Percentiles rank a stretch among this genome's conserved stretches.
Evolutionary conservation across 2,113 vertebrate species (phyloP).

Genomic region (Cynoglossus semilaevis): DNA sequence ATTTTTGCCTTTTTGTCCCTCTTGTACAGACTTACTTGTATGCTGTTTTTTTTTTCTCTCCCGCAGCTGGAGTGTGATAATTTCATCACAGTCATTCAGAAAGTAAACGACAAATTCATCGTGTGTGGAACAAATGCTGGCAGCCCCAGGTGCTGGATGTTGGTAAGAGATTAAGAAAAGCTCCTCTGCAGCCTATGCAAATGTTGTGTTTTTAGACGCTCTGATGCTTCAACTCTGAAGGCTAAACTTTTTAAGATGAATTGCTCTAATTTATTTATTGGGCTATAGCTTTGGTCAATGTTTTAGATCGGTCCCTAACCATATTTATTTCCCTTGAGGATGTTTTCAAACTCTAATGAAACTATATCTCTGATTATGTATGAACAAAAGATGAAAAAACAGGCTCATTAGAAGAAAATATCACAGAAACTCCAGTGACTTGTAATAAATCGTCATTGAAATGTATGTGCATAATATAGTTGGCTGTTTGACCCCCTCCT

Average conservation of each 20-base stretch:
- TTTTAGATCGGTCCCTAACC: neutral
- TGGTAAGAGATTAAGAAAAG: slow-evolving; percentile 70
- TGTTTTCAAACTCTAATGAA: slow-evolving; percentile 14
- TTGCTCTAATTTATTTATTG: slow-evolving; percentile 21
- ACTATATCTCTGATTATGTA: neutral
- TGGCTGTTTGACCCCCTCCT: neutral
- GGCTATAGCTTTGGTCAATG: slow-evolving; percentile 1
- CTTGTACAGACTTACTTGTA: slow-evolving; percentile 4
- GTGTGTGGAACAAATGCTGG: slow-evolving; percentile 81
- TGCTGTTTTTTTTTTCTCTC: slow-evolving; percentile 2
- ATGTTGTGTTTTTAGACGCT: neutral
- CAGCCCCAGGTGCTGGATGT: slow-evolving; percentile 79
- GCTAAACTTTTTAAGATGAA: slow-evolving; percentile 3
- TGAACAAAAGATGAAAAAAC: neutral
- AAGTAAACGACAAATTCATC: slow-evolving; percentile 74
- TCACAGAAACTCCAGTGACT: neutral
- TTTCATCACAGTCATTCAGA: slow-evolving; percentile 81
- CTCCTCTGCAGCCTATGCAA: neutral
- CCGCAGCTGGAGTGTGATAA: slow-evolving; percentile 78
- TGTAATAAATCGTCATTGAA: neutral
- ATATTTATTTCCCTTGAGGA: slow-evolving; percentile 22
- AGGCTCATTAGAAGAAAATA: neutral
- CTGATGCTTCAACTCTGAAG: neutral
- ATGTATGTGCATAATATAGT: too few species aligned
- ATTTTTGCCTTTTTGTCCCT: slow-evolving; percentile 19